These are phyloP conservation scores for Platorchestia sp. DNA, from an alignment of 1,140 invertebrate genomes.

Conservation along the genomic window DNA sequence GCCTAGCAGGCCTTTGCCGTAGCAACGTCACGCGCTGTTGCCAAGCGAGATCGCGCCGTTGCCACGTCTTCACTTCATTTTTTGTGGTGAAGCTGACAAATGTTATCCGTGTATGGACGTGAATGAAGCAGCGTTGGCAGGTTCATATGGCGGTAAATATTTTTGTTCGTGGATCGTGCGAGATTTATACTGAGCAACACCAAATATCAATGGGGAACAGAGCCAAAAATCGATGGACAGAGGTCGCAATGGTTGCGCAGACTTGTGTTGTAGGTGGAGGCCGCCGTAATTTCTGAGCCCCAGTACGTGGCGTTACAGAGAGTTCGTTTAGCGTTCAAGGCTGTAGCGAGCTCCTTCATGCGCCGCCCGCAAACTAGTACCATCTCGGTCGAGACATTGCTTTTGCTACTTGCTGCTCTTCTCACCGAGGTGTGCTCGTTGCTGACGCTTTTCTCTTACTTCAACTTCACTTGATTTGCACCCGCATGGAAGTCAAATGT, in stretches of 20 bases:
- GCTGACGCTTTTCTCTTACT: background rate
- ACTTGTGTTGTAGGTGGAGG: background rate
- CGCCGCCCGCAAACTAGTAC: background rate
- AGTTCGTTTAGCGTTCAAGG: background rate
- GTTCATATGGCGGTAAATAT: background rate
- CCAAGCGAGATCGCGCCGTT: background rate
- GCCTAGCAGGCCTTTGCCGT: slow-evolving; percentile 10
- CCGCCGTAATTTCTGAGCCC: background rate
- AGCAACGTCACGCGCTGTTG: background rate
- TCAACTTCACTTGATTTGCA: background rate
- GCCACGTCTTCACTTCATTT: background rate
- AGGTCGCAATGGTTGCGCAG: background rate
- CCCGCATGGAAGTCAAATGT: too few relatives aligned
- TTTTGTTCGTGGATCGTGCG: background rate
- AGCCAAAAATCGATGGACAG: background rate
- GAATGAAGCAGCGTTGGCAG: background rate
- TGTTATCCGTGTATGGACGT: background rate
- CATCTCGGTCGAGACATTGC: background rate
- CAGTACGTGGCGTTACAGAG: background rate
- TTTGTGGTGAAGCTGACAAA: background rate
- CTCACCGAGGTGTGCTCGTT: background rate
- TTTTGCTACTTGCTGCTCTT: background rate
- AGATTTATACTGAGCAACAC: background rate
- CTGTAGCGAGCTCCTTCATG: background rate
- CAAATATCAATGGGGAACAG: background rate